phyloP scores from a whole-genome alignment of 2,888 invertebrate genomes.

The Sisyra nigra region DNA sequence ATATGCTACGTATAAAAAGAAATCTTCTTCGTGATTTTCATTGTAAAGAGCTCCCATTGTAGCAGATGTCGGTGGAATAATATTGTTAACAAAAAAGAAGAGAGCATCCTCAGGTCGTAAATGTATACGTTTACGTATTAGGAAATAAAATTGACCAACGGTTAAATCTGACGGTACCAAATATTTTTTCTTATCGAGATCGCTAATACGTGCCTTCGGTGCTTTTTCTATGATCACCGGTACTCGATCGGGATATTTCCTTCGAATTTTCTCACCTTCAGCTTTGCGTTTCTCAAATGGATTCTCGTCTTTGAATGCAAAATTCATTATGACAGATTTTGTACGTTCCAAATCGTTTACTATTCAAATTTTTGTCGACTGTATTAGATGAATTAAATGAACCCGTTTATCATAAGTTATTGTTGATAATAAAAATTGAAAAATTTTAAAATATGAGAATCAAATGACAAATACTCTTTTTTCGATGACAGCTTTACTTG shows the following conservation, averaged over 20 bases:
- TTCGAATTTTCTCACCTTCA: constrained; percentile 67
- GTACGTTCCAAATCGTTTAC: no score
- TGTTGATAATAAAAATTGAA: no score
- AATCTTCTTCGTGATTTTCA: constrained; percentile 99
- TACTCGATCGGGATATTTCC: constrained; percentile 74
- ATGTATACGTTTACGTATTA: constrained; percentile 71
- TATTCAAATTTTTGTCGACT: no score
- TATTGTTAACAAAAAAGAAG: constrained; percentile 79
- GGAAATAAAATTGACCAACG: constrained; percentile 75
- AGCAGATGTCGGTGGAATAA: constrained; percentile 70
- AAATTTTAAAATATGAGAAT: no score
- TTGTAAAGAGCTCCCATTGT: constrained; percentile 80
- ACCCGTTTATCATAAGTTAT: no score
- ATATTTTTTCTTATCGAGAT: constrained; percentile 77
- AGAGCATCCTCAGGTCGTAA: constrained; percentile 70
- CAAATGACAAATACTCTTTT: no score
- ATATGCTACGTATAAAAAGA: constrained; percentile 98
- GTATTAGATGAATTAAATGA: no score
- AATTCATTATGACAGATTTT: constrained; percentile 44
- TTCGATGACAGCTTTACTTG: no score
- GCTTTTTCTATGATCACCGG: constrained; percentile 80
- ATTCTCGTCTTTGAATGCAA: constrained; percentile 74
- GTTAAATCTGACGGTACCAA: constrained; percentile 76
- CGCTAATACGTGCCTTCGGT: constrained; percentile 65
- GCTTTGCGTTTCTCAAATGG: constrained; percentile 72